These are phyloP conservation scores for Diploptera punctata DNA, from an alignment of 2,888 invertebrate species.

Conservation along the genomic window DNA sequence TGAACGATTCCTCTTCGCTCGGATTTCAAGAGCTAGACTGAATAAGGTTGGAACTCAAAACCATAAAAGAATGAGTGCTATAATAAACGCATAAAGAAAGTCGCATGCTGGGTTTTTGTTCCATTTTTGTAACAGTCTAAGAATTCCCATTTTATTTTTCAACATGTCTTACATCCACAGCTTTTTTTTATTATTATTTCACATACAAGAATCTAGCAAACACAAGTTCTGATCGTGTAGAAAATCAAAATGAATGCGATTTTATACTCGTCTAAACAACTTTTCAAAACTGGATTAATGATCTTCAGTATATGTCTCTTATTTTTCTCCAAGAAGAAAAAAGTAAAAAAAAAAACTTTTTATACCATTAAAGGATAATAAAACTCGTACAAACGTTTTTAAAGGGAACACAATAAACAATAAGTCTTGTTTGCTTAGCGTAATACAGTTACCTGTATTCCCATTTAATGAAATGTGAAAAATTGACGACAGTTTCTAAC, in stretches of 20 bases:
- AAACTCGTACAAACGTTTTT: conserved; percentile 6
- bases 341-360: neutral
- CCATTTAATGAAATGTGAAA: conserved; percentile 8
- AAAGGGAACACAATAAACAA: neutral
- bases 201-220: neutral
- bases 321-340: neutral
- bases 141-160: neutral
- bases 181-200: conserved; percentile 11
- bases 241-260: conserved; percentile 2
- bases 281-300: conserved; percentile 11
- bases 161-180: conserved; percentile 2
- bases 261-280: conserved; percentile 9
- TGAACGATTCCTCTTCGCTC: too few species aligned
- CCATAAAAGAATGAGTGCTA: too few species aligned
- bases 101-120: too few species aligned
- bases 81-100: too few species aligned
- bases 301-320: neutral
- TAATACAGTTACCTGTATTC: neutral
- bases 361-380: conserved; percentile 11
- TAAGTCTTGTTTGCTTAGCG: conserved; percentile 5
- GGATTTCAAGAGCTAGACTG: too few species aligned
- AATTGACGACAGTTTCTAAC: neutral
- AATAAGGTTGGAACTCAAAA: too few species aligned
- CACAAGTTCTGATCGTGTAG: conserved; percentile 9
- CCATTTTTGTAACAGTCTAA: too few species aligned